Conservation (phyloP, 2,888 invertebrate species). For the Spatulosminthurus flaviceps region DNA sequence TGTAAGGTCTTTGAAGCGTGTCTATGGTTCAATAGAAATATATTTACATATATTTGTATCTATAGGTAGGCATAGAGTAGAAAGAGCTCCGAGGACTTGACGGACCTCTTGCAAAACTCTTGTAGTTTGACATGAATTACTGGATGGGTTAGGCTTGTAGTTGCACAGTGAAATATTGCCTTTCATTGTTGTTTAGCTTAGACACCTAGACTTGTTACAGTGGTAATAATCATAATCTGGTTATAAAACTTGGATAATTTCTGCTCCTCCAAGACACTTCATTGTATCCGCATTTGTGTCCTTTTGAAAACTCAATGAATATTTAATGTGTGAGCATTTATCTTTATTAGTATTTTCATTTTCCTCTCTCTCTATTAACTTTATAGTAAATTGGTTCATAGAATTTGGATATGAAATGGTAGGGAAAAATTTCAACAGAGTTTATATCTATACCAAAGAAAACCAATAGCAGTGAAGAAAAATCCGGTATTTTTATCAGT, state of each 20-base stretch:
- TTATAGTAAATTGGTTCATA: too few species aligned
- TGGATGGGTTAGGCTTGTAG: slow-evolving; percentile 36
- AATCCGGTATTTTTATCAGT: too few species aligned
- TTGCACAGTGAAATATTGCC: slow-evolving; percentile 38
- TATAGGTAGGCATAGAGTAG: too few species aligned
- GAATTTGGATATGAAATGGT: too few species aligned
- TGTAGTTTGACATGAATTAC: slow-evolving; percentile 31
- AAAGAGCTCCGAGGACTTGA: neutral
- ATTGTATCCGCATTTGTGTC: neutral
- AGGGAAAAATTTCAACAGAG: too few species aligned
- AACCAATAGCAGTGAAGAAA: too few species aligned
- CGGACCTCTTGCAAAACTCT: slow-evolving; percentile 4
- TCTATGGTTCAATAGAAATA: too few species aligned
- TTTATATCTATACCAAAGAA: too few species aligned
- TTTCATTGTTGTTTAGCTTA: slow-evolving; percentile 4
- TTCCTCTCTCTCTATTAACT: too few species aligned
- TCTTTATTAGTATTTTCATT: too few species aligned
- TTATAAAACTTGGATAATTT: slow-evolving; percentile 18
- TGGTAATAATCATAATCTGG: slow-evolving; percentile 18
- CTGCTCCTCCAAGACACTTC: neutral
- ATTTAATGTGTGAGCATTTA: neutral
- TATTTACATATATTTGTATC: too few species aligned
- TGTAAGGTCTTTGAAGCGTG: too few species aligned
- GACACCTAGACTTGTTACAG: slow-evolving; percentile 18
- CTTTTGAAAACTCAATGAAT: neutral